phyloP scores from a whole-genome alignment of 2,113 vertebrate species.

The Aspidoscelis tigris region DNA sequence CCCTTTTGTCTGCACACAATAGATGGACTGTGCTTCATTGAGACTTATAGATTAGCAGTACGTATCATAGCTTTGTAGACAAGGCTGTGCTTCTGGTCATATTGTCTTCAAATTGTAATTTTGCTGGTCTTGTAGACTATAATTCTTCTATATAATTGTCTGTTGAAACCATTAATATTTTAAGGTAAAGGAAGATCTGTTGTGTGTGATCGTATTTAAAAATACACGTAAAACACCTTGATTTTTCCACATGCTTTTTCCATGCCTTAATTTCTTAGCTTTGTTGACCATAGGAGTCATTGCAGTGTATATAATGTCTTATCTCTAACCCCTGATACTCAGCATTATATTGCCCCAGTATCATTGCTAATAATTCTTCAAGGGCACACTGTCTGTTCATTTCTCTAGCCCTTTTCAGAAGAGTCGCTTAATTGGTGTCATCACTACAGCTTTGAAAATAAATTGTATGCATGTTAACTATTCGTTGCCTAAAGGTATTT shows the following conservation, averaged over 20 bases:
- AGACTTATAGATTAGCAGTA: too few species aligned
- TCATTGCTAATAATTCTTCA: not conserved
- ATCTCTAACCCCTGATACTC: not conserved
- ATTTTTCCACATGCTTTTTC: not conserved
- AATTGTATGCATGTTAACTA: not conserved
- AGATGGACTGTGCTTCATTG: too few species aligned
- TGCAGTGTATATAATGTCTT: not conserved
- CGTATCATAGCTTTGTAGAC: too few species aligned
- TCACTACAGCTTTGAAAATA: not conserved
- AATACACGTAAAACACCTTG: not conserved
- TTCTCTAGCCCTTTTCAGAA: not conserved
- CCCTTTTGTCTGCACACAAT: too few species aligned
- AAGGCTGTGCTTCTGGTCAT: too few species aligned
- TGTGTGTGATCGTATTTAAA: not conserved
- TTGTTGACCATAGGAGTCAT: fast-evolving
- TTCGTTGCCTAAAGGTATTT: not conserved
- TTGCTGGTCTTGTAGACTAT: too few species aligned
- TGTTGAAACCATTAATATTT: too few species aligned
- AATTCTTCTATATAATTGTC: too few species aligned
- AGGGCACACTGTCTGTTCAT: not conserved
- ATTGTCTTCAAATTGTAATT: too few species aligned
- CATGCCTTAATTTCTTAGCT: not conserved
- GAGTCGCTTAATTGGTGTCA: not conserved
- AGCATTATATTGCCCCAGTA: not conserved
- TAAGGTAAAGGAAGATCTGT: too few species aligned